Percentiles rank a stretch among this genome's conserved stretches.
These are phyloP conservation scores for Hipparchia semele DNA, from an alignment of 2,888 invertebrate species.

Conservation along the genomic window DNA sequence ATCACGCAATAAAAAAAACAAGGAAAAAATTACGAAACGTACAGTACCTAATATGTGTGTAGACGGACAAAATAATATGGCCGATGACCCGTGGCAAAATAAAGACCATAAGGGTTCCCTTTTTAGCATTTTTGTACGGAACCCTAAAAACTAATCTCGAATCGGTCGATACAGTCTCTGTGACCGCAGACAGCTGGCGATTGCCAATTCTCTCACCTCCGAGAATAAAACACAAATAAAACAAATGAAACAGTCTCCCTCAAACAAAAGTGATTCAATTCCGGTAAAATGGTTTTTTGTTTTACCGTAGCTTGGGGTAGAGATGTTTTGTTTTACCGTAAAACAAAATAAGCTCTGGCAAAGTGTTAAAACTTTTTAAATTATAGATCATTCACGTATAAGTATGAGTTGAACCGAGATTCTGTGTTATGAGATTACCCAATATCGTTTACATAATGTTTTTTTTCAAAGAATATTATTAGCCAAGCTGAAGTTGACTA, in stretches of 20 bases:
- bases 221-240: slow-evolving; percentile 22
- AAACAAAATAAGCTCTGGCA: slow-evolving; percentile 3
- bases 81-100: too few species aligned
- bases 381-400: slow-evolving; percentile 3
- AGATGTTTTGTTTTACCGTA: slow-evolving; percentile 12
- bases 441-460: too few species aligned
- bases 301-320: neutral
- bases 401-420: neutral
- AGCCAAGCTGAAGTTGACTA: too few species aligned
- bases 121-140: neutral
- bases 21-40: too few species aligned
- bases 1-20: too few species aligned
- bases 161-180: neutral
- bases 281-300: slow-evolving; percentile 17
- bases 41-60: too few species aligned
- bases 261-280: slow-evolving; percentile 23
- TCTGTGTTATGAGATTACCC: neutral
- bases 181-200: neutral
- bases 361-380: slow-evolving; percentile 12
- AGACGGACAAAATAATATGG: too few species aligned
- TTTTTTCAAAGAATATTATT: too few species aligned
- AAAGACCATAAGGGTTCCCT: too few species aligned
- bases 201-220: slow-evolving; percentile 26
- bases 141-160: neutral
- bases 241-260: slow-evolving; percentile 15